phyloP scores from a whole-genome alignment of 2,888 invertebrate genomes.

The Meteorus colon region DNA sequence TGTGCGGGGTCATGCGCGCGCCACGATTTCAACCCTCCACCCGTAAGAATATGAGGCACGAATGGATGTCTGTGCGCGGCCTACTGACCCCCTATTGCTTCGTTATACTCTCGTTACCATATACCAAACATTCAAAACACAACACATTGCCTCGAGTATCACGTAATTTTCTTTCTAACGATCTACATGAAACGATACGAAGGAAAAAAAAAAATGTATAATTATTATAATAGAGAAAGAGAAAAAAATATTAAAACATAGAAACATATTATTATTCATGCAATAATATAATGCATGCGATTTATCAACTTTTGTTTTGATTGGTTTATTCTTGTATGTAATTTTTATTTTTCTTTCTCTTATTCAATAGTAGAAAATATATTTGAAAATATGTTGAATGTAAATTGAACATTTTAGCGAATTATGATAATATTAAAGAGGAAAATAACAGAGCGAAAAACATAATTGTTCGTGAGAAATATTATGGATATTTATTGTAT shows the following conservation, averaged over 20 bases:
- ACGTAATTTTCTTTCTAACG: constrained; percentile 34
- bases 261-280: too few relatives aligned
- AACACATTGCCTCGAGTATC: constrained; percentile 27
- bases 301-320: too few relatives aligned
- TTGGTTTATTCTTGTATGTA: too few relatives aligned
- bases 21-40: constrained; percentile 11
- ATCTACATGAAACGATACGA: constrained; percentile 23
- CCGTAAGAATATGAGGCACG: constrained; percentile 29
- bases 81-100: constrained; percentile 47
- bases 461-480: too few relatives aligned
- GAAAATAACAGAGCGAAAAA: too few relatives aligned
- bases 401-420: too few relatives aligned
- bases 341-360: too few relatives aligned
- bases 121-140: constrained; percentile 41
- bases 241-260: constrained; percentile 2
- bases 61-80: constrained; percentile 37
- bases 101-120: constrained; percentile 48
- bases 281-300: too few relatives aligned
- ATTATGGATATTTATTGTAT: too few relatives aligned
- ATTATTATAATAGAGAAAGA: constrained; percentile 13
- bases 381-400: too few relatives aligned
- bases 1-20: constrained; percentile 42
- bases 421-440: too few relatives aligned
- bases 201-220: not conserved
- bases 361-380: too few relatives aligned